Evolutionary conservation across 1,140 invertebrate genomes (phyloP).

Genomic region (Diploscapter pachys): DNA sequence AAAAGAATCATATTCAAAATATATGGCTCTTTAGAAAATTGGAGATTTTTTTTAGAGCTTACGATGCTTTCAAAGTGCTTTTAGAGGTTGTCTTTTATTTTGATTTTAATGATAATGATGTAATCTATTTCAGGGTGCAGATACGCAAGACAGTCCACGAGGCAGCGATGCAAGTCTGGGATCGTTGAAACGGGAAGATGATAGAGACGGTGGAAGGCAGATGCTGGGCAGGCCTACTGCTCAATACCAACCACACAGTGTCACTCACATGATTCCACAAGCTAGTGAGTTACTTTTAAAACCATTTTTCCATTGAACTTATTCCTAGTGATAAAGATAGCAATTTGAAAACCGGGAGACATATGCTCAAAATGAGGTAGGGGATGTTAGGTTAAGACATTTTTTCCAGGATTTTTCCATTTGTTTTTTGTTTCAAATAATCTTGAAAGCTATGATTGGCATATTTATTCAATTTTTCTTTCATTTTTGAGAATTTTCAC

Average conservation of each 20-base stretch:
- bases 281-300: background rate
- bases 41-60: background rate
- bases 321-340: background rate
- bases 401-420: too few relatives aligned
- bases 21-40: background rate
- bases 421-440: too few relatives aligned
- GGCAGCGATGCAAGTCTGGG: conserved; percentile 4
- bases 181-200: conserved; percentile 5
- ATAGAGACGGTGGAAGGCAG: too few relatives aligned
- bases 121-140: conserved; percentile 6
- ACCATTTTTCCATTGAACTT: background rate
- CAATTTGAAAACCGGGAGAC: too few relatives aligned
- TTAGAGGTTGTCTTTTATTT: background rate
- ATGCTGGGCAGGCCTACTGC: too few relatives aligned
- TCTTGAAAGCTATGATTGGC: too few relatives aligned
- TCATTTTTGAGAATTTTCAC: too few relatives aligned
- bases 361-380: too few relatives aligned
- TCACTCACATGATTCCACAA: background rate
- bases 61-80: background rate
- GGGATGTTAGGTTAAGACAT: too few relatives aligned
- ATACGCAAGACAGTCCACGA: conserved; percentile 8
- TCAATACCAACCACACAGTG: background rate
- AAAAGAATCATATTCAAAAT: background rate
- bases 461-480: too few relatives aligned
- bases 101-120: background rate